A percentile compares a stretch with the other conserved stretches of the same genome.
phyloP scores from a whole-genome alignment of 2,888 invertebrate species.

The Agrochola lota region DNA sequence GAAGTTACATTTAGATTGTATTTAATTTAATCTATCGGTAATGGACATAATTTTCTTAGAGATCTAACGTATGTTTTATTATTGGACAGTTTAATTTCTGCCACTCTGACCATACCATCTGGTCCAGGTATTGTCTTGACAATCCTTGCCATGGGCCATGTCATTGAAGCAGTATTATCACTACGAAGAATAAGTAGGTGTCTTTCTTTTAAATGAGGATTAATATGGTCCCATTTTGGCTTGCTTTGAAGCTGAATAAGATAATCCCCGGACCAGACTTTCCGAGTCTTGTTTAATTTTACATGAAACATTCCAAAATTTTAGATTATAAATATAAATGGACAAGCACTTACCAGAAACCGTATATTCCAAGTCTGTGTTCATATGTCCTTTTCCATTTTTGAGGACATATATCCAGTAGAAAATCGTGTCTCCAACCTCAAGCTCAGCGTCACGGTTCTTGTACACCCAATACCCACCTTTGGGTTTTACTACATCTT shows the following conservation, averaged over 20 bases:
- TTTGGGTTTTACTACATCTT: slow-evolving; percentile 91
- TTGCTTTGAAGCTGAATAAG: not conserved
- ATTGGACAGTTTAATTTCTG: too few species aligned
- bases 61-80: too few species aligned
- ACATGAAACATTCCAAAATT: not conserved
- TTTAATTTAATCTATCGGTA: too few species aligned
- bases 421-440: slow-evolving; percentile 92
- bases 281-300: slow-evolving; percentile 13
- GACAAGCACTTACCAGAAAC: slow-evolving; percentile 84
- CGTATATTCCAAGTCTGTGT: slow-evolving; percentile 87
- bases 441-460: slow-evolving; percentile 89
- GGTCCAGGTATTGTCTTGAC: not conserved
- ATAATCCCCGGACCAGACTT: not conserved
- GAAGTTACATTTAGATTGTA: too few species aligned
- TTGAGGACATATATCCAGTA: slow-evolving; percentile 94
- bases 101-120: too few species aligned
- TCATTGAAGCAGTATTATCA: slow-evolving; percentile 9
- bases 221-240: slow-evolving; percentile 4
- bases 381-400: slow-evolving; percentile 92
- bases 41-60: too few species aligned
- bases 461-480: slow-evolving; percentile 92
- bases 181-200: slow-evolving; percentile 3
- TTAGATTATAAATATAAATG: not conserved
- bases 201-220: slow-evolving; percentile 12
- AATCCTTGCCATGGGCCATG: slow-evolving; percentile 16